Base-by-base conservation (phyloP, 1,140 invertebrate species). In the Orchesella cincta region DNA sequence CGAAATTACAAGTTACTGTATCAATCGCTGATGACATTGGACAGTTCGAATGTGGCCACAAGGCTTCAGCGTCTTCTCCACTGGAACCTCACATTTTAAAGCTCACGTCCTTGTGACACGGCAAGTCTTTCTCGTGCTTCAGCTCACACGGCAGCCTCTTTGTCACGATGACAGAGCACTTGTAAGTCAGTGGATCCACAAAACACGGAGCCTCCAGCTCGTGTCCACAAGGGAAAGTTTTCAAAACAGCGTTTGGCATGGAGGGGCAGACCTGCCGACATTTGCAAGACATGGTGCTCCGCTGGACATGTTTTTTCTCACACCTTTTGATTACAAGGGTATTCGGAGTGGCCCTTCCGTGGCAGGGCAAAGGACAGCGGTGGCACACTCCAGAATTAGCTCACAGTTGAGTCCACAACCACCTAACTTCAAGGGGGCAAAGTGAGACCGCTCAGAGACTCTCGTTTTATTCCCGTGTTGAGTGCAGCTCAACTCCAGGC, bases 401-500 rank as follows among this genome's bases (percentile, higher is more conserved):
- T 77, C 28, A 34, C 83, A 82, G 14, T 52, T 46, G 0, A 36
- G 33, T 23, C 18, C 28, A 73, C 81, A 82, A 29, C 81, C 81
- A 0, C 81, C 81, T 34, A 82, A 35, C 20, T 51, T 0, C 76
- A 81, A 79, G 16, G 77, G 75, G 0, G 67, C 71, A 36, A 82
- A 79, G 35, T 82, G 79, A 3, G 34, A 1, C n/a, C 5, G 0
- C 16, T 20, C 23, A n/a, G 31, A 5, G 0, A 82, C 71, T 5
- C 51, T 51, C 0, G 76, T 73, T n/a, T 73, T 35, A 52, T 64
- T 31, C 88, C 78, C 26, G 73, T 76, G 70, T 64, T 80, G 35
- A 76, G 76, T 77, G 83, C 85, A 46, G 62, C 33, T 75, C 18
- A 87, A 76, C 2, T 76, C 74, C 34, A 90, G 71, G 64, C 80